Conservation (phyloP, 2,797 vertebrate species). For the Pagetopsis macropterus region DNA sequence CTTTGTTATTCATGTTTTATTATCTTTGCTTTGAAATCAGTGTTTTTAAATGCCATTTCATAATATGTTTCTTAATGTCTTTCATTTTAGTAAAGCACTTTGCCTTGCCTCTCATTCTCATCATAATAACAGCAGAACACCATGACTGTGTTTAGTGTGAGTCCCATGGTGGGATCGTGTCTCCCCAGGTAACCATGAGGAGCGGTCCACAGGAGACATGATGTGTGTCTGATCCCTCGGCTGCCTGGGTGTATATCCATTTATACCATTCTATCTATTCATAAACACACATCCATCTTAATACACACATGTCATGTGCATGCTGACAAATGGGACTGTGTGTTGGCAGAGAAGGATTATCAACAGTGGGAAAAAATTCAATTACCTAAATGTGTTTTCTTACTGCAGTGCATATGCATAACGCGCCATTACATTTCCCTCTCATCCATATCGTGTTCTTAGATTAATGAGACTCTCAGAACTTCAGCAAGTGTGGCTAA, state of each 20-base stretch:
- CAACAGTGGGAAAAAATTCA: constrained; percentile 7
- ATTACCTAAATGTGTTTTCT: not conserved
- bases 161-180: constrained; percentile 7
- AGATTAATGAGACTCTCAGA: constrained; percentile 11
- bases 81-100: too few species aligned
- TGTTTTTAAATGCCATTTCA: too few species aligned
- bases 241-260: constrained; percentile 34
- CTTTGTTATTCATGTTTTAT: too few species aligned
- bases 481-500: not conserved
- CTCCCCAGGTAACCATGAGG: not conserved
- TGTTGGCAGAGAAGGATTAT: constrained; percentile 1
- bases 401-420: not conserved
- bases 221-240: constrained; percentile 21
- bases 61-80: too few species aligned
- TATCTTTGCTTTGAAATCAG: too few species aligned
- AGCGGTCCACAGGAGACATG: constrained; percentile 12
- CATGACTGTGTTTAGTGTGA: constrained; percentile 10
- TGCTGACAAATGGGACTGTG: constrained; percentile 12
- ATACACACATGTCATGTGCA: constrained; percentile 1
- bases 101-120: not conserved
- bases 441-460: not conserved
- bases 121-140: constrained; percentile 27
- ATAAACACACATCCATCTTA: constrained; percentile 48
- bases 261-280: constrained; percentile 34
- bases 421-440: not conserved